These are phyloP conservation scores for Venusia cambrica DNA, from an alignment of 2,888 invertebrate species.

Conservation along the genomic window DNA sequence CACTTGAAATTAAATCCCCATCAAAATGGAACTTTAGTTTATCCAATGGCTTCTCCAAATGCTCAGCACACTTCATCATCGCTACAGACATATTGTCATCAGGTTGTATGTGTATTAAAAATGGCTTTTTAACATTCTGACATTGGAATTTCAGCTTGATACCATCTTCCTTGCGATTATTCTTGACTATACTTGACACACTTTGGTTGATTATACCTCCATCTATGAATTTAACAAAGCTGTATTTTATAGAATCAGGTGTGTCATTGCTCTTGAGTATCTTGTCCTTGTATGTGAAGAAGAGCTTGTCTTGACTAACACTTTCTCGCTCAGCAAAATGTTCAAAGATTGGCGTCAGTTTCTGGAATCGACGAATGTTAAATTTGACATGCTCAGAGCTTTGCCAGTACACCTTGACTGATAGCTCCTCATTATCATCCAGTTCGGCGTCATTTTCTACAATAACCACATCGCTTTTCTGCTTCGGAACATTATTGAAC, in stretches of 20 bases:
- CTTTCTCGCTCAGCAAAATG: slow-evolving; percentile 55
- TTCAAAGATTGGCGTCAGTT: slow-evolving; percentile 59
- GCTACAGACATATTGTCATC: slow-evolving; percentile 56
- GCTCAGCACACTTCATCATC: slow-evolving; percentile 71
- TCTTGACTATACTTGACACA: slow-evolving; percentile 37
- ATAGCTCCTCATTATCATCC: slow-evolving; percentile 62
- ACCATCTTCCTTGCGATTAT: slow-evolving; percentile 31
- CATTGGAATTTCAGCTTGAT: slow-evolving; percentile 69
- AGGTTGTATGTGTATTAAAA: slow-evolving; percentile 42
- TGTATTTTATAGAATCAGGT: slow-evolving; percentile 63
- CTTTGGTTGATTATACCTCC: slow-evolving; percentile 61
- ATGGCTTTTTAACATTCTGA: slow-evolving; percentile 60
- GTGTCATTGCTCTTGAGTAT: slow-evolving; percentile 63
- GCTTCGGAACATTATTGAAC: slow-evolving; percentile 32
- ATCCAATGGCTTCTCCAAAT: slow-evolving; percentile 55
- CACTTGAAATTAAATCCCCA: slow-evolving; percentile 69
- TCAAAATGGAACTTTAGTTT: slow-evolving; percentile 76
- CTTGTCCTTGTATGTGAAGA: slow-evolving; percentile 61
- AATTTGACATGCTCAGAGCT: slow-evolving; percentile 61
- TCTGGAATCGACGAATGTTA: slow-evolving; percentile 60
- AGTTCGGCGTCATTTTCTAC: slow-evolving; percentile 40
- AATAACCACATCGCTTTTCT: slow-evolving; percentile 29
- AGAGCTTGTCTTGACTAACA: slow-evolving; percentile 49
- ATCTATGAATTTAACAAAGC: slow-evolving; percentile 67
- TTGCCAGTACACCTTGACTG: slow-evolving; percentile 72